Conservation (phyloP, 2,113 vertebrate genomes). For the Aythya baeri region DNA sequence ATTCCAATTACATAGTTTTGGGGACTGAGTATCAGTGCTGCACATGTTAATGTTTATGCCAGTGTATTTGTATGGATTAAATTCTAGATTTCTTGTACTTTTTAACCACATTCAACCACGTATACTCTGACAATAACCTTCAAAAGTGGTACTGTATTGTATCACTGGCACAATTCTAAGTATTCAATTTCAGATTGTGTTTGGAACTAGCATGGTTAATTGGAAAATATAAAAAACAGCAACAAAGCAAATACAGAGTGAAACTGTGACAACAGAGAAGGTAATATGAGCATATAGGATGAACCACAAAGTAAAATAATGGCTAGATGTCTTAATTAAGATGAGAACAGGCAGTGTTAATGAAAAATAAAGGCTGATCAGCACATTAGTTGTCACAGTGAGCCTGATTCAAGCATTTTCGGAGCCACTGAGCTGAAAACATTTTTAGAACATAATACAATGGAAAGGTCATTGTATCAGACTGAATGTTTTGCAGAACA, state of each 20-base stretch:
- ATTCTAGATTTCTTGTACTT: background rate
- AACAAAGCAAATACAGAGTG: background rate
- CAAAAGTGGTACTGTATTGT: background rate
- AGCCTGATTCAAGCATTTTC: conserved; percentile 40
- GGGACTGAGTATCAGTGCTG: background rate
- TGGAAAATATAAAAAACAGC: background rate
- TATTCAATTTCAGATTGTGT: background rate
- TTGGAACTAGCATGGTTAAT: background rate
- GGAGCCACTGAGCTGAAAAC: conserved; percentile 55
- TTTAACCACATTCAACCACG: background rate
- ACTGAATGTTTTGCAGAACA: conserved; percentile 46
- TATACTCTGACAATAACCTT: background rate
- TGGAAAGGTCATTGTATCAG: conserved; percentile 32
- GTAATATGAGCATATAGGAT: background rate
- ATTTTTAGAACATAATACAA: conserved; percentile 42
- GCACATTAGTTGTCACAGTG: background rate
- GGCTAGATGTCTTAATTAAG: conserved; percentile 19
- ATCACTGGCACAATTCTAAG: background rate
- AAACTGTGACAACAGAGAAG: background rate
- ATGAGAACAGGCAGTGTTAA: conserved; percentile 1
- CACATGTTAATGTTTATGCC: background rate
- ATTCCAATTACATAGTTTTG: background rate
- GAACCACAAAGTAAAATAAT: background rate
- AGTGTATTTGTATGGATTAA: background rate
- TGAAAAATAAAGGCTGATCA: conserved; percentile 21